Percentiles rank a stretch among this genome's conserved stretches.
Conservation (phyloP, 2,113 vertebrate genomes). For the Lathamus discolor region DNA sequence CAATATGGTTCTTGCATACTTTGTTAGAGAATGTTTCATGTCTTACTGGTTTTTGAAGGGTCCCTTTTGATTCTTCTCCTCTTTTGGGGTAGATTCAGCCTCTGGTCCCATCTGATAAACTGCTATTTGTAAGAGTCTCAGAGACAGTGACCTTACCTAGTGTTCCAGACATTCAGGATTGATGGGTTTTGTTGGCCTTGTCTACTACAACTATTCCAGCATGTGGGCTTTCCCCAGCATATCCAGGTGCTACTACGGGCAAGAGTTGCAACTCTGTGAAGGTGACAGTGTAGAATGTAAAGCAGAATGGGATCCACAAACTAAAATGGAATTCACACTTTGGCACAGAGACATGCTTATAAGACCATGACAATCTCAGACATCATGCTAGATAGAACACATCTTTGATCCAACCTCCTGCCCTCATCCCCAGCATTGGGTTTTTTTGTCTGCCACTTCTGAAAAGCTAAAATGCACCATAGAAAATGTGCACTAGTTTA, state of each 20-base stretch:
- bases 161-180: neutral
- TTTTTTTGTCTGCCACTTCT: neutral
- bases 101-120: neutral
- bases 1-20: neutral
- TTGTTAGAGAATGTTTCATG: neutral
- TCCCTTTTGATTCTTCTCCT: neutral
- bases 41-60: neutral
- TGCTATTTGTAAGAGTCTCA: neutral
- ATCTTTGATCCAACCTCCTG: neutral
- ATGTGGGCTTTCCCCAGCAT: neutral
- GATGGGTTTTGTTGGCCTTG: neutral
- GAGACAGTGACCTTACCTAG: neutral
- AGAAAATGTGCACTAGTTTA: neutral
- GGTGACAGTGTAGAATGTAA: neutral
- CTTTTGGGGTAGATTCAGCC: neutral
- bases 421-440: neutral
- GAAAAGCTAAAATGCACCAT: neutral
- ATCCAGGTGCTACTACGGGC: neutral
- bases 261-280: neutral
- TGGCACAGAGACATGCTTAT: neutral
- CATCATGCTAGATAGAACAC: neutral
- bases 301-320: neutral
- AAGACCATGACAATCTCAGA: neutral
- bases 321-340: neutral
- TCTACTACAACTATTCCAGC: neutral